A percentile compares a stretch with the other conserved stretches of the same genome.
These are phyloP conservation scores for Centruroides sculpturatus DNA, from an alignment of 1,140 invertebrate species.

Conservation along the genomic window DNA sequence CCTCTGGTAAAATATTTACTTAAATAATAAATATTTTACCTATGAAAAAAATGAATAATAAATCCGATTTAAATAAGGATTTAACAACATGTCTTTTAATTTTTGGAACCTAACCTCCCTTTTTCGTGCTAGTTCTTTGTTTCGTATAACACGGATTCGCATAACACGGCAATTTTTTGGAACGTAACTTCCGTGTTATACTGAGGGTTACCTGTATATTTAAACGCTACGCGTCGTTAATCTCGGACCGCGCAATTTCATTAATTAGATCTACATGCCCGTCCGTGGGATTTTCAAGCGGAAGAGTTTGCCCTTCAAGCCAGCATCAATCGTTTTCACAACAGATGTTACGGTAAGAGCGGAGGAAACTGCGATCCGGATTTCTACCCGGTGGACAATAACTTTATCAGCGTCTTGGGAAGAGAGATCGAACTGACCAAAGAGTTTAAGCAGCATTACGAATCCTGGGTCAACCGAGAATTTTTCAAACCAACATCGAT, in stretches of 20 bases:
- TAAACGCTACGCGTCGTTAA: conserved; percentile 1
- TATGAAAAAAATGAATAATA: too few species aligned
- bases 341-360: conserved; percentile 55
- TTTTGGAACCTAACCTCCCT: too few species aligned
- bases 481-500: conserved; percentile 67
- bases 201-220: too few species aligned
- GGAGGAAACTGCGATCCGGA: conserved; percentile 39
- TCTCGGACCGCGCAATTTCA: conserved; percentile 2
- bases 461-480: conserved; percentile 90
- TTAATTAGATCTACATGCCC: conserved; percentile 70
- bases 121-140: too few species aligned
- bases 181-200: too few species aligned
- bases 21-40: too few species aligned
- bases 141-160: too few species aligned
- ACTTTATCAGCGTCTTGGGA: conserved; percentile 66
- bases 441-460: conserved; percentile 93
- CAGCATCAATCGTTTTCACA: conserved; percentile 90
- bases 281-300: conserved; percentile 97
- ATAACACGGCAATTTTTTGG: too few species aligned
- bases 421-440: conserved; percentile 58
- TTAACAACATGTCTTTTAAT: too few species aligned
- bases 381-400: conserved; percentile 71
- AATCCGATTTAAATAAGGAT: too few species aligned
- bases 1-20: too few species aligned
- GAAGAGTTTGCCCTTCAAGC: conserved; percentile 89